Conservation (phyloP, 2,113 vertebrate genomes). For the Verasper variegatus region DNA sequence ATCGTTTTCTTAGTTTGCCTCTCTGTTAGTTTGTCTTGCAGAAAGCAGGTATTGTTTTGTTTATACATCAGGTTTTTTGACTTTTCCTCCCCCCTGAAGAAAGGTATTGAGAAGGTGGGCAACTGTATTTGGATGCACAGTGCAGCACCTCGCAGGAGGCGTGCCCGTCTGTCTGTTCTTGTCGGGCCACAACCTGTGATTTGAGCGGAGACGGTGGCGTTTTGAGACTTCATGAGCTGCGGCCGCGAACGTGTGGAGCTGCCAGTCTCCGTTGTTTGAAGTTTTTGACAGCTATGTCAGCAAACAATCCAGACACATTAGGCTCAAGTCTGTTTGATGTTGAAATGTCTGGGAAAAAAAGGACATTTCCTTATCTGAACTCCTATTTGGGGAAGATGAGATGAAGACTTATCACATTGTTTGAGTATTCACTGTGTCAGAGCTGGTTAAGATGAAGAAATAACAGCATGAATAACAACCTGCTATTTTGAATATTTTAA, state of each 20-base stretch:
- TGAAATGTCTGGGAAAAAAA: slow-evolving; percentile 54
- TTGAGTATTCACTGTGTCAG: slow-evolving; percentile 60
- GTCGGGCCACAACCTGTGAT: slow-evolving; percentile 70
- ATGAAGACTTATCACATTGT: slow-evolving; percentile 49
- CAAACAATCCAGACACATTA: slow-evolving; percentile 77
- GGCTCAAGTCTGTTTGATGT: slow-evolving; percentile 75
- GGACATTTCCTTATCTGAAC: slow-evolving; percentile 43
- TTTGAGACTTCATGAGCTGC: slow-evolving; percentile 68
- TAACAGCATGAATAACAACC: slow-evolving; percentile 53
- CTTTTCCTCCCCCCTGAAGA: slow-evolving; percentile 43
- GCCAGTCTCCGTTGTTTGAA: slow-evolving; percentile 78
- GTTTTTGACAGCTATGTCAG: slow-evolving; percentile 80
- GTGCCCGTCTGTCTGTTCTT: slow-evolving; percentile 78
- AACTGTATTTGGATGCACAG: slow-evolving; percentile 39
- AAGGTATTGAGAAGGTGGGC: slow-evolving; percentile 65
- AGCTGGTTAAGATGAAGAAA: slow-evolving; percentile 57
- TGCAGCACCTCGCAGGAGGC: slow-evolving; percentile 66
- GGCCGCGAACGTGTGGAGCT: slow-evolving; percentile 66
- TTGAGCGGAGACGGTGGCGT: slow-evolving; percentile 71
- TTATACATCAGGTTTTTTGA: slow-evolving; percentile 35
- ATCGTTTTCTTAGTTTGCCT: not conserved
- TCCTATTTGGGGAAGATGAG: slow-evolving; percentile 54
- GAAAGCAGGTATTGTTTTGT: slow-evolving; percentile 53
- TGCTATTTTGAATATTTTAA: slow-evolving; percentile 65
- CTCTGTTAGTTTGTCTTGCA: slow-evolving; percentile 54